These are phyloP conservation scores for Amphiprion percula DNA, from an alignment of 2,113 vertebrate genomes.

Conservation along the genomic window DNA sequence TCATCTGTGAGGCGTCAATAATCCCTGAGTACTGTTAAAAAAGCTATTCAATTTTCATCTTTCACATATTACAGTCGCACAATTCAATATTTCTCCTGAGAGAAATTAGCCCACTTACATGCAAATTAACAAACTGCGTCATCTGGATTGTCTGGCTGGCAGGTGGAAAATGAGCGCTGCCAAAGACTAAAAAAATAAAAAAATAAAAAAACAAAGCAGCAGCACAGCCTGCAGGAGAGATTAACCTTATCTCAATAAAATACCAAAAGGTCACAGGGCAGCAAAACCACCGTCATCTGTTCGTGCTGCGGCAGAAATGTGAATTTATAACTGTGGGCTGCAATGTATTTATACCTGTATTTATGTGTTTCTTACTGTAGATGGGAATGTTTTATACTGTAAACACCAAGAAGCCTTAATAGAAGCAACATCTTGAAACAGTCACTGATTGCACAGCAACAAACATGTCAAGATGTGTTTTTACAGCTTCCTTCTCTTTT, in stretches of 20 bases:
- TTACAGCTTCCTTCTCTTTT: background rate
- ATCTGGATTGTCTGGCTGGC: conserved; percentile 3
- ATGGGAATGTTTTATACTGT: background rate
- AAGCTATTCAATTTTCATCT: background rate
- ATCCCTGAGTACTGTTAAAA: background rate
- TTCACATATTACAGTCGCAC: background rate
- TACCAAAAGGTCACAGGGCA: conserved; percentile 54
- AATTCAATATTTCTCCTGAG: conserved; percentile 4
- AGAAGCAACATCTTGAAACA: conserved; percentile 4
- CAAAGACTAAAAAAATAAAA: background rate
- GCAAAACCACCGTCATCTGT: conserved; percentile 10
- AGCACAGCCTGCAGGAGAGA: conserved; percentile 18
- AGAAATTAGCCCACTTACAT: conserved; percentile 49
- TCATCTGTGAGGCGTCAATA: background rate
- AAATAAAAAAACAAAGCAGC: background rate
- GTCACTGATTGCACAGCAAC: background rate
- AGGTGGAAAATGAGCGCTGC: conserved; percentile 10
- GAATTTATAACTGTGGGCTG: background rate
- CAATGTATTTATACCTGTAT: background rate
- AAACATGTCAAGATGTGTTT: background rate
- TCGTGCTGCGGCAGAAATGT: background rate
- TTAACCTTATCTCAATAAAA: conserved; percentile 45
- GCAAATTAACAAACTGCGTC: conserved; percentile 41
- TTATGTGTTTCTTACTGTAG: conserved; percentile 3
- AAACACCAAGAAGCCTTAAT: conserved; percentile 35